Percentiles rank a stretch among this genome's conserved stretches.
Conservation (phyloP, 2,888 invertebrate species). For the Andrena bicolor region DNA sequence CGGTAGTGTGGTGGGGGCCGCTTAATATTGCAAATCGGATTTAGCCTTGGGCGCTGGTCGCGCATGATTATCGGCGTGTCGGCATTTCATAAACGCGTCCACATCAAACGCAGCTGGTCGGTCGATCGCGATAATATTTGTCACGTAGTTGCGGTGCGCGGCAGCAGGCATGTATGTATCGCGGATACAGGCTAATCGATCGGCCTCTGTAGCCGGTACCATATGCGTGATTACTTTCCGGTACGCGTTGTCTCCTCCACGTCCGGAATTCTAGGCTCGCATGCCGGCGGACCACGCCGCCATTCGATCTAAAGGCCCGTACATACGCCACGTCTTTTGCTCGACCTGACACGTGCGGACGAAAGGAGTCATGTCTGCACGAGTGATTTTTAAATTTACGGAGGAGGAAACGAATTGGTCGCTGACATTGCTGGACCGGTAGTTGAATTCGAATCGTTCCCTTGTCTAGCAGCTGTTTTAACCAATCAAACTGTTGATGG, state of each 20-base stretch:
- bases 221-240: conserved; percentile 71
- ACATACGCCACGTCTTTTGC: conserved; percentile 16
- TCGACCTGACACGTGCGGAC: not conserved
- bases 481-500: no score
- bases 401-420: no score
- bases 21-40: conserved; percentile 74
- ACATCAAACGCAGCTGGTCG: conserved; percentile 76
- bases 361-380: not conserved
- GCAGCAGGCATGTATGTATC: conserved; percentile 64
- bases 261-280: conserved; percentile 62
- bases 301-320: conserved; percentile 36
- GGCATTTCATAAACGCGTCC: conserved; percentile 76
- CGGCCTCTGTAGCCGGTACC: conserved; percentile 65
- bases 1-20: conserved; percentile 21
- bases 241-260: conserved; percentile 62
- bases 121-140: conserved; percentile 77
- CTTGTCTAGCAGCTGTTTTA: no score
- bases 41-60: conserved; percentile 71
- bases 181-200: conserved; percentile 73
- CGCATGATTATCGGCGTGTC: conserved; percentile 75
- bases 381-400: not conserved
- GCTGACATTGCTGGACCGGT: no score
- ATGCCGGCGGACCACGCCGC: conserved; percentile 30
- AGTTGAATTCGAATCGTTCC: no score
- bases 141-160: conserved; percentile 74